These are phyloP conservation scores for Eclectus roratus DNA, from an alignment of 2,113 vertebrate species.

Conservation along the genomic window DNA sequence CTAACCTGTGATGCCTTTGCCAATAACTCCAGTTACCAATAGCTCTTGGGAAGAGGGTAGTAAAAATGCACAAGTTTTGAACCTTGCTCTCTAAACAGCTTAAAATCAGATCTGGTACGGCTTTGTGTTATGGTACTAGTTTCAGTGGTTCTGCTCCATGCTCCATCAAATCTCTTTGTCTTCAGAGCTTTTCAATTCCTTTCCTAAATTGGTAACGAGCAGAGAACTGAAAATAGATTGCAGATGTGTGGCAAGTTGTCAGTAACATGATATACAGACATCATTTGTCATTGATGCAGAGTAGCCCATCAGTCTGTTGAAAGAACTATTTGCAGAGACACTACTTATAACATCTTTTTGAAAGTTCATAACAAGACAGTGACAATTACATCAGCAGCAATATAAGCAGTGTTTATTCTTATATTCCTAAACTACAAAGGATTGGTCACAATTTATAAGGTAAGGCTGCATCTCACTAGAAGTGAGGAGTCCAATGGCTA, in stretches of 20 bases:
- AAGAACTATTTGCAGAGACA: conserved; percentile 4
- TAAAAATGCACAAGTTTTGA: neutral
- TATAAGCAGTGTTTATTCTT: neutral
- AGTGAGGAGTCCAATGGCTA: neutral
- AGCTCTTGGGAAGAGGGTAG: neutral
- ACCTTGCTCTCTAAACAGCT: neutral
- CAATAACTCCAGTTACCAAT: neutral
- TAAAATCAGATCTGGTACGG: neutral
- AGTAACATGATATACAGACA: conserved; percentile 51
- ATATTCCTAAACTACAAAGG: neutral
- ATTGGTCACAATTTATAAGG: neutral
- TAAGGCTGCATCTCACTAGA: neutral
- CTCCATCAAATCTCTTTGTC: neutral
- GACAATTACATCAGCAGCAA: neutral
- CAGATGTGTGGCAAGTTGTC: conserved; percentile 48
- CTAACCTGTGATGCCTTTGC: neutral
- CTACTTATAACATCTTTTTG: conserved; percentile 7
- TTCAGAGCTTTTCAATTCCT: conserved; percentile 3
- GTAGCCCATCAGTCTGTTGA: neutral
- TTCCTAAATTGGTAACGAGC: conserved; percentile 50
- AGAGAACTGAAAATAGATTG: conserved; percentile 62
- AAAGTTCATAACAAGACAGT: neutral
- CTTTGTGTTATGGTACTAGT: neutral
- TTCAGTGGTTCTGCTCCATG: neutral
- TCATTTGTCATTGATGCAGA: conserved; percentile 52